Percentiles rank a stretch among this genome's conserved stretches.
These are phyloP conservation scores for Hiodon tergisus DNA, from an alignment of 2,113 vertebrate genomes.

Conservation along the genomic window DNA sequence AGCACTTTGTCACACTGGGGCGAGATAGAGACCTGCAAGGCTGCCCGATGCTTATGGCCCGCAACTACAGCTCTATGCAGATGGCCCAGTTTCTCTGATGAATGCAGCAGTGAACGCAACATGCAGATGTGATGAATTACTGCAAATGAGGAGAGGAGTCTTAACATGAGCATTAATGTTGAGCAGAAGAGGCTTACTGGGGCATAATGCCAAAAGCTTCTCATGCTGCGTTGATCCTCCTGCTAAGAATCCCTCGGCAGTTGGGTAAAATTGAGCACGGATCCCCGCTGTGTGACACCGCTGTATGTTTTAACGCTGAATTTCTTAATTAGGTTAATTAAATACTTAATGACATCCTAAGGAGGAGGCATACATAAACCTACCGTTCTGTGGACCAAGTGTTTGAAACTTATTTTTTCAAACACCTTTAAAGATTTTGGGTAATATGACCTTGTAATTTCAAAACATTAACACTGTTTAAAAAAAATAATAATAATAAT, in stretches of 20 bases:
- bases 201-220: conserved; percentile 33
- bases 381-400: conserved; percentile 11
- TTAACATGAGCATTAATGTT: conserved; percentile 38
- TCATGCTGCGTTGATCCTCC: conserved; percentile 37
- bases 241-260: neutral
- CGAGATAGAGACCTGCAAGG: too few species aligned
- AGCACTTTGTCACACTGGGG: too few species aligned
- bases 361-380: conserved; percentile 13
- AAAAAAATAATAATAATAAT: too few species aligned
- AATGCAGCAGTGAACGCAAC: neutral
- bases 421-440: too few species aligned
- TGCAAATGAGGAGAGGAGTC: conserved; percentile 19
- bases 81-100: neutral
- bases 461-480: too few species aligned
- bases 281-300: conserved; percentile 23
- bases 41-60: conserved; percentile 3
- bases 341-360: neutral
- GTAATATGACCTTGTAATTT: too few species aligned
- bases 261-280: conserved; percentile 22
- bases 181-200: conserved; percentile 30
- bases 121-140: conserved; percentile 27
- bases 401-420: too few species aligned
- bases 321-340: conserved; percentile 19
- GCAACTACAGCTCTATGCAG: conserved; percentile 5
- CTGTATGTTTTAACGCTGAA: conserved; percentile 22